Percentiles rank a stretch among this genome's conserved stretches.
These are phyloP conservation scores for Potamilus streckersoni DNA, from an alignment of 1,140 invertebrate species.

Conservation along the genomic window DNA sequence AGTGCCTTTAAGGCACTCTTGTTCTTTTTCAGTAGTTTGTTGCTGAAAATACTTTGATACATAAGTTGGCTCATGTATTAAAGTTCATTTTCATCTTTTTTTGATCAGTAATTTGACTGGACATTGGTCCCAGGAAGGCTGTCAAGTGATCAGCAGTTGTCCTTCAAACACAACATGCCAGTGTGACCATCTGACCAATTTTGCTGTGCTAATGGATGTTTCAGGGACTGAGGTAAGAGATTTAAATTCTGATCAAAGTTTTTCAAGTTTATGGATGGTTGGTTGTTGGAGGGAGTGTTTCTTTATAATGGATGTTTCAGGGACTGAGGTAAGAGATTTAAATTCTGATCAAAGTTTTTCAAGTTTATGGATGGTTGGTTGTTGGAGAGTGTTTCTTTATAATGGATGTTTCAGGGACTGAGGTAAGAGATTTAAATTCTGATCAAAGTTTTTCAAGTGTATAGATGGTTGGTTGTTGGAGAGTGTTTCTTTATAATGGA, in stretches of 20 bases:
- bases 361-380: too few species aligned
- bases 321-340: conserved; percentile 40
- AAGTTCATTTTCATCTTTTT: too few species aligned
- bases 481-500: conserved; percentile 51
- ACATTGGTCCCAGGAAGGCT: conserved; percentile 91
- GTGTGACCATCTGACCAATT: conserved; percentile 97
- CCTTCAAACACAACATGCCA: conserved; percentile 89
- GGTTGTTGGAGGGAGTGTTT: too few species aligned
- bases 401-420: conserved; percentile 59
- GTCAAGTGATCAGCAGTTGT: conserved; percentile 84
- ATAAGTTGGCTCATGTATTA: too few species aligned
- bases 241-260: too few species aligned
- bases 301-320: conserved; percentile 58
- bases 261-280: too few species aligned
- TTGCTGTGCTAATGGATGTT: conserved; percentile 76
- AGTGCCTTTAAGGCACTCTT: too few species aligned
- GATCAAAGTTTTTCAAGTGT: too few species aligned
- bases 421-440: conserved; percentile 26
- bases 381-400: conserved; percentile 12
- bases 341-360: too few species aligned
- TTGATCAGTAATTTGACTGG: conserved; percentile 26
- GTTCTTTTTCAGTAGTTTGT: too few species aligned
- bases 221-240: conserved; percentile 45
- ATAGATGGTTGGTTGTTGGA: too few species aligned
- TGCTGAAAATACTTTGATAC: too few species aligned